Evolutionary conservation across 2,888 invertebrate genomes (phyloP).

Genomic region (Troides oblongomaculatus): DNA sequence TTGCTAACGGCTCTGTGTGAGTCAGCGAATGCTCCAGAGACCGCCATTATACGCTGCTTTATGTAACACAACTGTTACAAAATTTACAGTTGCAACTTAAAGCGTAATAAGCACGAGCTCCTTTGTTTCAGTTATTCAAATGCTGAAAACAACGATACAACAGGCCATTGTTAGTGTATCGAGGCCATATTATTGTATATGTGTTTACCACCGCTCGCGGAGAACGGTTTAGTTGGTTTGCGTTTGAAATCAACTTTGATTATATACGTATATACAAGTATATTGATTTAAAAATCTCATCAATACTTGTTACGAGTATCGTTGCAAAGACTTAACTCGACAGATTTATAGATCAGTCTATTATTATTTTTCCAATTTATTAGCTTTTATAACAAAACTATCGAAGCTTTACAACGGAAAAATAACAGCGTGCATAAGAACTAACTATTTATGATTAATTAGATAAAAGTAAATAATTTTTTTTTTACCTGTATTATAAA

Average conservation of each 20-base stretch:
- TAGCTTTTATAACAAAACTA: no score
- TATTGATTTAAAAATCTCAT: no score
- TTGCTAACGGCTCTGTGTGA: conserved; percentile 53
- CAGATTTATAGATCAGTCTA: no score
- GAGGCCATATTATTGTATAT: conserved; percentile 51
- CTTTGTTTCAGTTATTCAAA: conserved; percentile 46
- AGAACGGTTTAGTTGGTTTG: conserved; percentile 13
- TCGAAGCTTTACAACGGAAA: no score
- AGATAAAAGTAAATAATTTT: no score
- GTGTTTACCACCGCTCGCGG: conserved; percentile 33
- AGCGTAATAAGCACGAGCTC: conserved; percentile 49
- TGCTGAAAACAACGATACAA: conserved; percentile 50
- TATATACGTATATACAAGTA: background rate
- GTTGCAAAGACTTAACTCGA: no score
- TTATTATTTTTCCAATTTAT: no score
- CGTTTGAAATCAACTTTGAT: background rate
- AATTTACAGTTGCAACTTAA: conserved; percentile 61
- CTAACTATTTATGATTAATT: no score
- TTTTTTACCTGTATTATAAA: no score
- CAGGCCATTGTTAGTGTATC: conserved; percentile 48
- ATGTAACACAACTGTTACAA: conserved; percentile 66
- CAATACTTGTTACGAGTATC: no score
- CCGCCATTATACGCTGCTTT: conserved; percentile 52
- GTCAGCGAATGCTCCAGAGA: conserved; percentile 46
- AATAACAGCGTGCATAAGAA: no score